These are phyloP conservation scores for Eueides isabella DNA, from an alignment of 1,140 invertebrate species.

Conservation along the genomic window DNA sequence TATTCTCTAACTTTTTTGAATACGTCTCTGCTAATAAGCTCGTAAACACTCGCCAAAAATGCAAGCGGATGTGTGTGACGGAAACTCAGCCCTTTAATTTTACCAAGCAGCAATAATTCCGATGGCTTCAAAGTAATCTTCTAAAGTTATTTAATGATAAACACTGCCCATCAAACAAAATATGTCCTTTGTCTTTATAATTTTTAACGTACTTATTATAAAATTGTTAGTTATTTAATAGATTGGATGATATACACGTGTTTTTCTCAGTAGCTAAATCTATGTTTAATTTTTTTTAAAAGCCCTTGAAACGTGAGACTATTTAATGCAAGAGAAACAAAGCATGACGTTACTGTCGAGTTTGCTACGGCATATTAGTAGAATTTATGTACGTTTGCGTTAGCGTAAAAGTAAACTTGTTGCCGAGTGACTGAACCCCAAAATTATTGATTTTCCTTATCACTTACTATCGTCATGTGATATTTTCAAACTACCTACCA, in stretches of 20 bases:
- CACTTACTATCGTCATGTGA: not conserved
- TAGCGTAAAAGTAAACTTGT: not conserved
- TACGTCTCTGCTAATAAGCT: no score
- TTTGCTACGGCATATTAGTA: no score
- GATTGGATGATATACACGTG: not conserved
- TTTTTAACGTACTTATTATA: not conserved
- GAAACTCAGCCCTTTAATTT: not conserved
- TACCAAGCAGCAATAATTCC: not conserved
- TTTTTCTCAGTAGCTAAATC: not conserved
- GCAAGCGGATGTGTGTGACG: no score
- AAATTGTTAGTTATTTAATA: not conserved
- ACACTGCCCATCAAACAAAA: not conserved
- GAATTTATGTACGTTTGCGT: not conserved
- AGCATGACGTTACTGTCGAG: not conserved
- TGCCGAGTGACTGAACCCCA: not conserved
- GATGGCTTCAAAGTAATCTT: not conserved
- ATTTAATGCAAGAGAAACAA: not conserved
- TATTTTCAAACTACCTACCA: not conserved
- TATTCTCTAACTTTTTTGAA: not conserved
- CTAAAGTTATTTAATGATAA: not conserved
- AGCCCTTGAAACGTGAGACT: slow-evolving; percentile 1
- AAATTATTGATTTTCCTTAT: slow-evolving; percentile 1
- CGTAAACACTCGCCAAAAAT: no score
- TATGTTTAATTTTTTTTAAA: not conserved
- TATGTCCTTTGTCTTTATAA: not conserved